Conservation (phyloP, 2,113 vertebrate species). For the Emberiza fucata region DNA sequence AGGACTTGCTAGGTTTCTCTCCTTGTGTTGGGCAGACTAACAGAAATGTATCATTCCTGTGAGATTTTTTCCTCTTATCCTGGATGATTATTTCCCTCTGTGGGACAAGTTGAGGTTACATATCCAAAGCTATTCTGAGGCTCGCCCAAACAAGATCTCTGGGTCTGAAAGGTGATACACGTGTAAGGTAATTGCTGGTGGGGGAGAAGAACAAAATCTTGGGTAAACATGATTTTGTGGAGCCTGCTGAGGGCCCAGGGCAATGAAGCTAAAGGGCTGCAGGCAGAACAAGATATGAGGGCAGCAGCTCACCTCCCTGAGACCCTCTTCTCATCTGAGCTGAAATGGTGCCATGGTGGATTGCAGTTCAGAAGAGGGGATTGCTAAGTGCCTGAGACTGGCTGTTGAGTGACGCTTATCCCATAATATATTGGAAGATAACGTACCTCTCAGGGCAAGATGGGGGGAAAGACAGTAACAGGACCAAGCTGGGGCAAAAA, state of each 20-base stretch:
- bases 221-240: background rate
- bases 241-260: background rate
- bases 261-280: background rate
- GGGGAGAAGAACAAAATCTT: background rate
- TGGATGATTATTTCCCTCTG: background rate
- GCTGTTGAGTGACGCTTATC: background rate
- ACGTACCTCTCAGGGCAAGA: fast-evolving
- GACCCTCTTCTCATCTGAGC: background rate
- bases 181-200: background rate
- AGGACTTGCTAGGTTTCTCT: background rate
- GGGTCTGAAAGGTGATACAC: background rate
- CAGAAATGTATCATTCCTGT: background rate
- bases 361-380: background rate
- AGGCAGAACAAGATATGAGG: background rate
- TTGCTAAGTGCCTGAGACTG: background rate
- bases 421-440: background rate
- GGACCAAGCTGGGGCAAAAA: background rate
- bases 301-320: background rate
- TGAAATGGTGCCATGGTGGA: background rate
- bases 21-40: background rate
- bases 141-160: background rate
- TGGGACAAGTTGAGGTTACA: background rate
- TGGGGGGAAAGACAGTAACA: background rate
- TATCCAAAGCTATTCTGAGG: background rate
- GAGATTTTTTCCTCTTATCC: background rate